Evolutionary conservation across 2,888 invertebrate genomes (phyloP), one percentile per base, ranked within the genome.

Genomic region (Ptycholaimellus sp.): DNA sequence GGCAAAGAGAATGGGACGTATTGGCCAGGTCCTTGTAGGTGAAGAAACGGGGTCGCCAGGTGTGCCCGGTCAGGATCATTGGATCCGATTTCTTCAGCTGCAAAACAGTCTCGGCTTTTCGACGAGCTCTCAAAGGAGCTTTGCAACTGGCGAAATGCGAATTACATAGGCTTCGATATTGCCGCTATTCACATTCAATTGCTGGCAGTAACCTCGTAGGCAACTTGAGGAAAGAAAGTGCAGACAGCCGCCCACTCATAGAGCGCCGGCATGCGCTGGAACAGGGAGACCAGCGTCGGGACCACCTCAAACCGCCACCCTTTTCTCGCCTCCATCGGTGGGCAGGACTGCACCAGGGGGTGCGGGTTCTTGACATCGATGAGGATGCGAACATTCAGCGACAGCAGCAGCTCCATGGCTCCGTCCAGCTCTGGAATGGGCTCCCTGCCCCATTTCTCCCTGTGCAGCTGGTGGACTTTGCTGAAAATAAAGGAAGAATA

Each of bases 41-140:
- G 50, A 73, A 70, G 48, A 65, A 65, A 44, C 68, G 62, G 0
- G 74, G 74, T 30, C 75, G 66, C 65, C 72, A 75, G 38, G 74
- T 73, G 44, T 78, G 59, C 0, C 72, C 71, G 17, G 74, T 72
- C 1, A 74, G 69, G 29, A 78, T 74, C 40, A 65, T 58, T 0
- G 73, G 72, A 51, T 76, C 40, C 13, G 30, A 28, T 13, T 37
- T 28, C 36, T 41, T 47, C 20, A 53, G 43, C 52, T 55, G 37
- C 9, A 37, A n/a, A n/a, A n/a, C 37, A 13, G 30, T n/a, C n/a
- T n/a, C n/a, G n/a, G n/a, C n/a, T n/a, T n/a, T n/a, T n/a, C n/a
- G n/a, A n/a, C n/a, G n/a, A n/a, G n/a, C n/a, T n/a, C n/a, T n/a
- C n/a, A n/a, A n/a, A n/a, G n/a, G n/a, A n/a, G n/a, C n/a, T n/a